Base-by-base conservation (phyloP, 2,113 vertebrate genomes). In the Bubo blakistoni region DNA sequence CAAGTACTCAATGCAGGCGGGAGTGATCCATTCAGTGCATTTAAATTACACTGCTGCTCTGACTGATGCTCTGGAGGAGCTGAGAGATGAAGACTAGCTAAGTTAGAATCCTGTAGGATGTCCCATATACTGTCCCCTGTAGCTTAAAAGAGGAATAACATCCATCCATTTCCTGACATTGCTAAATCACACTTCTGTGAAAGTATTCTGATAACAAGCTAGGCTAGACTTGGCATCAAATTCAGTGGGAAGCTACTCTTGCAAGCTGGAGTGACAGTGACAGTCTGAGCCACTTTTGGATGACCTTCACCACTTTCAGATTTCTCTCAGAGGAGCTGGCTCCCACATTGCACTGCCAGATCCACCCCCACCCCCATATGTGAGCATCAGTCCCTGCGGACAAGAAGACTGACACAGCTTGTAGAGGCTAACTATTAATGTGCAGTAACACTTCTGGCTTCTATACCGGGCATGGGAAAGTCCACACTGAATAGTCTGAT, bases 401-500 rank as follows among this genome's bases (percentile, higher is more conserved):
- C 87, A 74, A 52, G 71, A 61, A 21, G 49, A 57, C 52, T 83
- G 84, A 96, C 89, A 92, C 47, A 92, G 90, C 89, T 52, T 34
- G 61, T 25, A 88, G 66, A 96, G 78, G 70, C 81, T 81, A 65
- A 65, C 90, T 95, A 91, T 96, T 92, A 82, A 94, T 82, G 93
- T 96, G 87, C 84, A 73, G 87, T 54, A 94, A 95, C 94, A 93
- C 94, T 96, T 96, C 36, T 87, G 84, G 26, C 86, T 96, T 95
- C 81, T 91, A 93, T 94, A 92, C 54, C 3, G 62, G 81, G 94
- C 93, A 95, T 97, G 96, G 96, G 96, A 96, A 97, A 96, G 70
- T 94, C 93, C 81, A 81, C 29, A 2, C 73, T 80, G 82, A 82
- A 90, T 92, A 61, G 70, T 51, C 44, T n/a, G 87, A 91, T 87